Conservation (phyloP, 64 coral and sea anemone species). For the Stichodactyla mertensii region DNA sequence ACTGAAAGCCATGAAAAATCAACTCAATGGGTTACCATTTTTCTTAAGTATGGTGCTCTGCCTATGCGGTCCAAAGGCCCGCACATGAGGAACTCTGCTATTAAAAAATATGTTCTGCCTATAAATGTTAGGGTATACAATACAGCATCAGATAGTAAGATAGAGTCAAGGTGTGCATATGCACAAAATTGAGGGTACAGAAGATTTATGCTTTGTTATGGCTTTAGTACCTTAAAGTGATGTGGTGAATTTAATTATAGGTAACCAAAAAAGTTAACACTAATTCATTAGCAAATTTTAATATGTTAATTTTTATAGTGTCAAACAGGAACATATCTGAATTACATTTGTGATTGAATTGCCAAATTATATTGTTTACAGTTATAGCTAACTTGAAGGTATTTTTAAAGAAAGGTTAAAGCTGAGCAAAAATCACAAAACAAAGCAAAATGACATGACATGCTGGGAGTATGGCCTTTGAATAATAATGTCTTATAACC, state of each 20-base stretch:
- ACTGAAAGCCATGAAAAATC: too few species aligned
- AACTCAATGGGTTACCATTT: too few species aligned
- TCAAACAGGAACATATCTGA: background rate
- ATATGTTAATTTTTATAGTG: background rate
- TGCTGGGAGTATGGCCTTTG: conserved; percentile 15
- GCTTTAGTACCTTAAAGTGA: background rate
- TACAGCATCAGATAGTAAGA: background rate
- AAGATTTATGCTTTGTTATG: background rate
- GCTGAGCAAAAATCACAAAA: background rate
- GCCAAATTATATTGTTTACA: background rate
- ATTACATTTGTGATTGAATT: background rate
- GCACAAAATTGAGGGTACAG: background rate
- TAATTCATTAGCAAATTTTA: background rate
- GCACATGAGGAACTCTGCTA: too few species aligned
- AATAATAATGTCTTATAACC: conserved; percentile 16
- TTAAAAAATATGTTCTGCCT: too few species aligned
- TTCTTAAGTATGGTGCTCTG: too few species aligned
- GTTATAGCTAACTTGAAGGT: background rate
- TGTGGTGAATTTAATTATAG: background rate
- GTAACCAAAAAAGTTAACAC: background rate
- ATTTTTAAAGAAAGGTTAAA: background rate
- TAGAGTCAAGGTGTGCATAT: background rate
- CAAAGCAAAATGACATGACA: background rate
- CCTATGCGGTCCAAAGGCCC: too few species aligned
- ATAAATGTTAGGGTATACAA: too few species aligned